These are phyloP conservation scores for Oenanthe oenanthe DNA, from an alignment of 2,113 vertebrate species.

Conservation along the genomic window DNA sequence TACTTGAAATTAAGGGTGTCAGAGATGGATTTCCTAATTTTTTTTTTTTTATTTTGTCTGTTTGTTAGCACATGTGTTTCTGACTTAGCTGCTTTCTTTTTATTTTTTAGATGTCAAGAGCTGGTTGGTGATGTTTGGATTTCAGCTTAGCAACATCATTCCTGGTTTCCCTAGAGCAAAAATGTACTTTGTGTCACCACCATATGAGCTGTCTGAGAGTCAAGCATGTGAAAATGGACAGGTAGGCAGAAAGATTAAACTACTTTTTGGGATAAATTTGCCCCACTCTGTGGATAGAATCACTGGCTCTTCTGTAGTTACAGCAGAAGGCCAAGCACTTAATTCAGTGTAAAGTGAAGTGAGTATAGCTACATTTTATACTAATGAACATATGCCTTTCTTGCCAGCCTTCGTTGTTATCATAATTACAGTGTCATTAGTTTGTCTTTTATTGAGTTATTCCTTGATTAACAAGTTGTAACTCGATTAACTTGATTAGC, in stretches of 20 bases:
- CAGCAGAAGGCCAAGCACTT: neutral
- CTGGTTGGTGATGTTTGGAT: slow-evolving; percentile 99
- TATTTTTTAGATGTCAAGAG: slow-evolving; percentile 92
- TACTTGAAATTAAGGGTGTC: neutral
- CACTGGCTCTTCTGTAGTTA: neutral
- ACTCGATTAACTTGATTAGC: slow-evolving; percentile 69
- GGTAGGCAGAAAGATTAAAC: slow-evolving; percentile 72
- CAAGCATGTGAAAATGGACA: slow-evolving; percentile 96
- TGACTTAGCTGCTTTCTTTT: slow-evolving; percentile 50
- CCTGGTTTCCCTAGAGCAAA: slow-evolving; percentile 96
- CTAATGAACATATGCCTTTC: slow-evolving; percentile 38
- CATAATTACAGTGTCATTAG: slow-evolving; percentile 69
- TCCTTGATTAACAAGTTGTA: slow-evolving; percentile 72
- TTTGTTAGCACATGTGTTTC: neutral
- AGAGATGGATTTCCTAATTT: neutral
- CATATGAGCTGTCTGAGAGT: slow-evolving; percentile 91
- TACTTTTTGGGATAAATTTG: neutral
- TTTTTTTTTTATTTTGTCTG: neutral
- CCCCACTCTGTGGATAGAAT: neutral
- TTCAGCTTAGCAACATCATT: slow-evolving; percentile 99
- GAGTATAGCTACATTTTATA: neutral
- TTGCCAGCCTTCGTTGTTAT: slow-evolving; percentile 62
- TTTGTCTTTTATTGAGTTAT: slow-evolving; percentile 66
- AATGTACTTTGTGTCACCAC: slow-evolving; percentile 95
- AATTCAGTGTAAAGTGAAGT: neutral